A percentile compares a stretch with the other conserved stretches of the same genome.
These are phyloP conservation scores for Maconellicoccus hirsutus DNA, from an alignment of 1,140 invertebrate genomes.

Conservation along the genomic window DNA sequence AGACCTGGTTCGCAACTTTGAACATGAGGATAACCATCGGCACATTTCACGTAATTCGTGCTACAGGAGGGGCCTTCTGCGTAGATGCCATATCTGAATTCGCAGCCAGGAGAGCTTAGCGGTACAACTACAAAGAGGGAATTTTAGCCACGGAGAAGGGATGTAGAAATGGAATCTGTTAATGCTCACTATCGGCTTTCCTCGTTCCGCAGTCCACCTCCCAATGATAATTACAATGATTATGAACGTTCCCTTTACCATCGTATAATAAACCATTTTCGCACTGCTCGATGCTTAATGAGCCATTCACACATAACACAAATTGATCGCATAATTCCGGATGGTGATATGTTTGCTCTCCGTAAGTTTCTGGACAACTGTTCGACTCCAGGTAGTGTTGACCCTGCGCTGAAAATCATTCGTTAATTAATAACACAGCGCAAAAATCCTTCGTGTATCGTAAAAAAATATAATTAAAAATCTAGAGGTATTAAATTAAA, in stretches of 20 bases:
- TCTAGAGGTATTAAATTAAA: not conserved
- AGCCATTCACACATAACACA: slow-evolving; percentile 83
- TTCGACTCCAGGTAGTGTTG: slow-evolving; percentile 24
- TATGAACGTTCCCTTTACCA: slow-evolving; percentile 72
- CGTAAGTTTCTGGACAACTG: slow-evolving; percentile 52
- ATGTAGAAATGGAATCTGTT: not conserved
- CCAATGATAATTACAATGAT: slow-evolving; percentile 91
- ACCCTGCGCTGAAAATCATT: slow-evolving; percentile 8
- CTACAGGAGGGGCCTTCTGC: slow-evolving; percentile 65
- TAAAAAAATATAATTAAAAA: not conserved
- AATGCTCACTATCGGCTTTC: slow-evolving; percentile 60
- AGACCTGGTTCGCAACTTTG: slow-evolving; percentile 72
- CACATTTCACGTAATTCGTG: slow-evolving; percentile 75
- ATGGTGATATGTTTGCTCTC: slow-evolving; percentile 67
- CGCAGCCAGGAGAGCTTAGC: slow-evolving; percentile 64
- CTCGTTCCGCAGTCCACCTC: slow-evolving; percentile 77
- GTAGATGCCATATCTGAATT: slow-evolving; percentile 80
- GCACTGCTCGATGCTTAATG: slow-evolving; percentile 74
- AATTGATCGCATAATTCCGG: slow-evolving; percentile 74
- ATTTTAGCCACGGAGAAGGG: no score
- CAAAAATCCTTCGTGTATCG: not conserved
- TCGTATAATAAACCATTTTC: slow-evolving; percentile 86
- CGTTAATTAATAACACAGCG: no score
- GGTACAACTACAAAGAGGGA: slow-evolving; percentile 64
- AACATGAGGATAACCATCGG: slow-evolving; percentile 62